Evolutionary conservation across 2,888 invertebrate species (phyloP).

Genomic region (Coremacera marginata): DNA sequence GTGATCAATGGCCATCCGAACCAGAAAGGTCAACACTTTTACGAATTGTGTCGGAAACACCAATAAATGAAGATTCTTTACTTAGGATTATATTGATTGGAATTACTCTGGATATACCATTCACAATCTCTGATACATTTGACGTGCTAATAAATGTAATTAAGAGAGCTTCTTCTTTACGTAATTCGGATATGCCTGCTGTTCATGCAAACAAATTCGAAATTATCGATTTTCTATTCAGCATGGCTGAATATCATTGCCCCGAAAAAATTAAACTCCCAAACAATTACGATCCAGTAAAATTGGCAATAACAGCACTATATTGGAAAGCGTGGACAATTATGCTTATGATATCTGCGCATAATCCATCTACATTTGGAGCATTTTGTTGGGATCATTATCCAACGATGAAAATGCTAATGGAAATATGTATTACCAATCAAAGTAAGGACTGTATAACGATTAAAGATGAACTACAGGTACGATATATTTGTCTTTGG

Average conservation of each 20-base stretch:
- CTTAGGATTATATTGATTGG: constrained; percentile 87
- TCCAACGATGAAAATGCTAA: constrained; percentile 88
- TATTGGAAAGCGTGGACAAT: constrained; percentile 97
- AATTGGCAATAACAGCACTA: constrained; percentile 88
- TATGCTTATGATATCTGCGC: constrained; percentile 88
- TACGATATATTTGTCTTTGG: constrained; percentile 37
- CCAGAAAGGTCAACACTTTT: constrained; percentile 84
- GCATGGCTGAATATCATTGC: constrained; percentile 90
- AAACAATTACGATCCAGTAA: constrained; percentile 83
- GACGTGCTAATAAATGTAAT: constrained; percentile 89
- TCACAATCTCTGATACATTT: constrained; percentile 85
- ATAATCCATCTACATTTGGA: constrained; percentile 91
- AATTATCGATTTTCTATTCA: constrained; percentile 90
- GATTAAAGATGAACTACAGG: constrained; percentile 76
- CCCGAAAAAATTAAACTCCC: constrained; percentile 94
- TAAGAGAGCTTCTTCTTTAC: constrained; percentile 84
- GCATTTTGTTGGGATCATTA: constrained; percentile 89
- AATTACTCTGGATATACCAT: constrained; percentile 78
- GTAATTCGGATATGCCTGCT: constrained; percentile 78
- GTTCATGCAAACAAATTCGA: constrained; percentile 84
- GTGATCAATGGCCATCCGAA: constrained; percentile 93
- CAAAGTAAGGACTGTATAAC: constrained; percentile 72
- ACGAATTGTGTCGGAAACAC: constrained; percentile 88
- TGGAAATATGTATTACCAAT: constrained; percentile 98
- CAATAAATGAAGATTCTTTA: constrained; percentile 87